Conservation (phyloP, 1,140 invertebrate genomes). For the Pseudomyrmex flavicornis region DNA sequence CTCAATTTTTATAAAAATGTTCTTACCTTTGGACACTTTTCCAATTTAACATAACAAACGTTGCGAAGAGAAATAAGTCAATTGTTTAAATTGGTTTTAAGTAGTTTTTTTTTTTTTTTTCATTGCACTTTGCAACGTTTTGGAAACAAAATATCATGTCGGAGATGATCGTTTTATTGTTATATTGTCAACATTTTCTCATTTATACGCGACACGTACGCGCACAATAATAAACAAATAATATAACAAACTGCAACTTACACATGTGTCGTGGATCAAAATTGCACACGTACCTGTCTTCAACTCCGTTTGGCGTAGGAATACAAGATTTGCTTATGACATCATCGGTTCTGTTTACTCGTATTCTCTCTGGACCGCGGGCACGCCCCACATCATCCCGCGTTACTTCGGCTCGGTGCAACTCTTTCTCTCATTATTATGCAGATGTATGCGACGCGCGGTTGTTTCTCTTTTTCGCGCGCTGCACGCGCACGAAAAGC, state of each 20-base stretch:
- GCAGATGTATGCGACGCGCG: neutral
- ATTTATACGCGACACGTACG: too few relatives aligned
- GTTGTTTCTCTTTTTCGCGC: neutral
- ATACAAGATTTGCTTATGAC: constrained; percentile 76
- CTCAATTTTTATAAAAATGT: too few relatives aligned
- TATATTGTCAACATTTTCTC: too few relatives aligned
- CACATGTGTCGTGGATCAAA: neutral
- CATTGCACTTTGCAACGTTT: too few relatives aligned
- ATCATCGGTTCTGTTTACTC: constrained; percentile 79
- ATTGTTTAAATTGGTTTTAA: too few relatives aligned
- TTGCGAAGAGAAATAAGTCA: neutral
- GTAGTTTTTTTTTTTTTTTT: too few relatives aligned
- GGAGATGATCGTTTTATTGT: too few relatives aligned
- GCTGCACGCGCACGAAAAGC: neutral
- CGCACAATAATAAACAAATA: too few relatives aligned
- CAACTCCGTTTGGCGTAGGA: constrained; percentile 70
- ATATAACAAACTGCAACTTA: too few relatives aligned
- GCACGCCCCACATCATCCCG: constrained; percentile 78
- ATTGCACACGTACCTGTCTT: constrained; percentile 52
- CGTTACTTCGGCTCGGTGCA: constrained; percentile 6
- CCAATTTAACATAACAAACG: neutral
- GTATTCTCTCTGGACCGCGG: constrained; percentile 75
- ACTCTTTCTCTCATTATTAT: constrained; percentile 22
- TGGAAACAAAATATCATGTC: too few relatives aligned
- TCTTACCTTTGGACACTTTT: too few relatives aligned